Conservation (phyloP, 2,113 vertebrate species). For the Trichomycterus rosablanca region DNA sequence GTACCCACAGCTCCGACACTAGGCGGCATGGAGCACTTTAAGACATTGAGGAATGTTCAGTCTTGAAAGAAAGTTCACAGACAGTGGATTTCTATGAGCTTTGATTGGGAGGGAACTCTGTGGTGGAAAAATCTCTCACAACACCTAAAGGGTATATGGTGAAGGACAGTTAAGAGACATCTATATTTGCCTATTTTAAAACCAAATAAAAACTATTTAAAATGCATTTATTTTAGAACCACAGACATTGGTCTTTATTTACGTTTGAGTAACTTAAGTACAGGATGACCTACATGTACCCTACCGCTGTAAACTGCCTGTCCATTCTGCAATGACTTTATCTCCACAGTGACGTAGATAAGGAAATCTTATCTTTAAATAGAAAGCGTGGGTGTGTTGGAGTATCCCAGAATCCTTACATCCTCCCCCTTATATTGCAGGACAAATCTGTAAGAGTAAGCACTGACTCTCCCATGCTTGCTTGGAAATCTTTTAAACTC, state of each 20-base stretch:
- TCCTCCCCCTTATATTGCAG: background rate
- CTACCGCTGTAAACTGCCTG: constrained; percentile 10
- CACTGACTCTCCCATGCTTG: constrained; percentile 32
- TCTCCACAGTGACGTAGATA: background rate
- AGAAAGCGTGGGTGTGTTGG: background rate
- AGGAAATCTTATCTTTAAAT: background rate
- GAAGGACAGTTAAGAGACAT: constrained; percentile 25
- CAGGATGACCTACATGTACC: background rate
- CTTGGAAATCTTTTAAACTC: constrained; percentile 33
- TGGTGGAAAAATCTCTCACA: too few relatives aligned
- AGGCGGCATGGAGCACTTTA: background rate
- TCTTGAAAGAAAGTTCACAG: constrained; percentile 30
- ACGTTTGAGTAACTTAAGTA: too few relatives aligned
- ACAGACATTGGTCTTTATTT: constrained; percentile 11
- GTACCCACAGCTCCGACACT: background rate
- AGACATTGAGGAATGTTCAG: background rate
- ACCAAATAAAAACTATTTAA: constrained; percentile 42
- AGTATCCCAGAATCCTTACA: background rate
- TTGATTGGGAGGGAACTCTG: constrained; percentile 38
- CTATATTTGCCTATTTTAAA: constrained; percentile 68
- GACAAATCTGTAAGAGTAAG: constrained; percentile 2
- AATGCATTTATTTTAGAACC: constrained; percentile 53
- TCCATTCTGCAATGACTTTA: background rate
- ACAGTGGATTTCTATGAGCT: constrained; percentile 52
- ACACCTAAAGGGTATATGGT: constrained; percentile 18